phyloP scores from a whole-genome alignment of 2,113 vertebrate genomes.

The Eolophus roseicapilla region DNA sequence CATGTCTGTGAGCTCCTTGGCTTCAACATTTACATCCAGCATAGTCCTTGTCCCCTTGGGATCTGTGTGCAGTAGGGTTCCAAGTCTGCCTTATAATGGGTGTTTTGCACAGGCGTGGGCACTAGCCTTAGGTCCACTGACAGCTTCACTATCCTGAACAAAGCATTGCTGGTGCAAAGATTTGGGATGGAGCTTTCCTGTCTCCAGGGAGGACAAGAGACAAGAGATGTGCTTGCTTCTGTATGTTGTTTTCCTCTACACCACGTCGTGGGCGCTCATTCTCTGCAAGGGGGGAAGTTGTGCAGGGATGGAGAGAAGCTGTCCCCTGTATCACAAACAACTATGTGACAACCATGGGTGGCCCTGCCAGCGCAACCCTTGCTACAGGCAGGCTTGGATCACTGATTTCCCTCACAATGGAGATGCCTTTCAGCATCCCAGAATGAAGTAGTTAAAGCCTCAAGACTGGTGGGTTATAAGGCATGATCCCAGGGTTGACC shows the following conservation, averaged over 20 bases:
- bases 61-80: background rate
- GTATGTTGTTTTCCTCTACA: background rate
- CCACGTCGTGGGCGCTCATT: background rate
- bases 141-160: background rate
- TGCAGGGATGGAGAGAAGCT: background rate
- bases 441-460: background rate
- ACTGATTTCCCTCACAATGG: background rate
- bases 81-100: background rate
- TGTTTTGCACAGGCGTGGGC: rapidly evolving
- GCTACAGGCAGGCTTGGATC: background rate
- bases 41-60: background rate
- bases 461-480: background rate
- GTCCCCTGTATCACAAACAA: background rate
- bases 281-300: background rate
- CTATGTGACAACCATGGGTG: background rate
- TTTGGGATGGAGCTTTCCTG: background rate
- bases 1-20: background rate
- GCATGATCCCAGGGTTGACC: background rate
- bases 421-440: background rate
- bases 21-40: background rate
- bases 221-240: rapidly evolving
- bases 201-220: background rate
- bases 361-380: background rate
- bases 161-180: background rate
- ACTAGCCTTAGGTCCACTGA: background rate